Evolutionary conservation across 2,113 vertebrate genomes (phyloP).

Genomic region (Beaufortia kweichowensis): DNA sequence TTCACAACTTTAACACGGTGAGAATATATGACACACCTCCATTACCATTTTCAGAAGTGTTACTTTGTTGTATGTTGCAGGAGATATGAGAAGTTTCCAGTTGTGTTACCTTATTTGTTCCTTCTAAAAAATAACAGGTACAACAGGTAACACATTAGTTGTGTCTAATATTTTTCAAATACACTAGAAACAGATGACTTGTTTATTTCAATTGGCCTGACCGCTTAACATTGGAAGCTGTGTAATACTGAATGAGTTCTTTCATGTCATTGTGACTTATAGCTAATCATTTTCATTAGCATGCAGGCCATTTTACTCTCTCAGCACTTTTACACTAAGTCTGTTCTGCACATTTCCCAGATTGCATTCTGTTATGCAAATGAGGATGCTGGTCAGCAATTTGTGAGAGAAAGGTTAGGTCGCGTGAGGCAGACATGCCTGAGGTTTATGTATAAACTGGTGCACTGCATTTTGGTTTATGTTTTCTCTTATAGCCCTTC

Average conservation of each 20-base stretch:
- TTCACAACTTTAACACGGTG: constrained; percentile 80
- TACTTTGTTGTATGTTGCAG: not conserved
- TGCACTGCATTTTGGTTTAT: constrained; percentile 1
- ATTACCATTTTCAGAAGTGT: not conserved
- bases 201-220: constrained; percentile 24
- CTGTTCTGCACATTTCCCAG: constrained; percentile 51
- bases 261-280: constrained; percentile 59
- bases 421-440: not conserved
- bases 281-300: constrained; percentile 62
- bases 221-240: constrained; percentile 27
- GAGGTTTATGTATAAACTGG: not conserved
- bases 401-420: constrained; percentile 42
- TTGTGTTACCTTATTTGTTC: no score
- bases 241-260: constrained; percentile 49
- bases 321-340: constrained; percentile 63
- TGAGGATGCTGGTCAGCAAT: constrained; percentile 57
- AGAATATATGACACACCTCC: constrained; percentile 41
- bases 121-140: no score
- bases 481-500: not conserved
- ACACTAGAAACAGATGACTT: constrained; percentile 12
- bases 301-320: constrained; percentile 62
- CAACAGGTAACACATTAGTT: no score
- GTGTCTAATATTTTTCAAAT: not conserved
- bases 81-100: no score
- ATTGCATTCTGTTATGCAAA: constrained; percentile 57